Evolutionary conservation across 2,113 vertebrate species (phyloP), one percentile per base, ranked within the genome.

Genomic region (Oophaga pumilio): DNA sequence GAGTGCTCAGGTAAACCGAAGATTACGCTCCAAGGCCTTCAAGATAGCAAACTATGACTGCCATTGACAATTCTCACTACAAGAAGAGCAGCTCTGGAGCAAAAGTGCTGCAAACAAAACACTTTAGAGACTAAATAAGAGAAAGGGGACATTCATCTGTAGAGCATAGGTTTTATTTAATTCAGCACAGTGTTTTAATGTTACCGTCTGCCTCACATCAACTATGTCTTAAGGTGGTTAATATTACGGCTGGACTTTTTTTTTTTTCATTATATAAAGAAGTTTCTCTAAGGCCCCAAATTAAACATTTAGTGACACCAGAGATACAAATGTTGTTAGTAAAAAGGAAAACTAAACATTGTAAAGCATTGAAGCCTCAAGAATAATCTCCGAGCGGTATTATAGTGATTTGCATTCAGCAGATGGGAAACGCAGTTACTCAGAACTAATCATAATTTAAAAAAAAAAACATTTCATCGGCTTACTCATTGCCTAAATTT

Each of bases 371-470:
- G 20, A 77, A 56, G 76, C 50, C 49, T 52, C 76, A 56, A 52
- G 22, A 77, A 77, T 77, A 77, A 77, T 77, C 50, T 53, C 50
- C 2, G 12, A 56, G 77, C 57, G 4, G 24, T 28, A 80, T 80
- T 28, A 59, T 9, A 80, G 56, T 18, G 26, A 80, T 80, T 60
- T 80, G 77, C 77, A 80, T 59, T 80, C 8, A 33, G 77, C 77
- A 59, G 53, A 57, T 59, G 22, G 76, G 53, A 79, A 79, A 56
- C 28, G 53, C 52, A 79, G 53, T 79, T 28, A 79, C 53, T 57
- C 52, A 57, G 53, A 79, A 79, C 52, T 79, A 79, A 79, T 79
- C 52, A 79, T 79, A 79, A 79, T 56, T 14, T 57, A 17, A 43
- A 43, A 3, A 43, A 43, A 76, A 78, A 74, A 49, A 50, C 43